Evolutionary conservation across 1,140 invertebrate genomes (phyloP), one percentile per base, ranked within the genome.

Genomic region (Lordiphosa mommai): DNA sequence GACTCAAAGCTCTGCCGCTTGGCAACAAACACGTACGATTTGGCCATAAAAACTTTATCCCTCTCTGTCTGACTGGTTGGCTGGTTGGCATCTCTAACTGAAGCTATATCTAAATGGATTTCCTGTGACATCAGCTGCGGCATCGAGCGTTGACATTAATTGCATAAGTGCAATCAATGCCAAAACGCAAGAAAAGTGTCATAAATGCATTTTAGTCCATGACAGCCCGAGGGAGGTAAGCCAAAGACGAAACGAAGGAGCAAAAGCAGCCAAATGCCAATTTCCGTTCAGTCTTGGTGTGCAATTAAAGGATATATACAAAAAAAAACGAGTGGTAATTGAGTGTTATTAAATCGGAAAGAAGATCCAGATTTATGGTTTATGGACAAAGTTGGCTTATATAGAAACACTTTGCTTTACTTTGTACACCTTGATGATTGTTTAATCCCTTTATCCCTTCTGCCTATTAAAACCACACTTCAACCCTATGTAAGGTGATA

Each of bases 131-230:
- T 56, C 48, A 48, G 49, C 53, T 57, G 46, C 27, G 20, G 55
- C 37, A 37, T 36, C 41, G 48, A 55, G 16, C 71, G 58, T 55
- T 64, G 60, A 70, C 72, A 65, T 69, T 74, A 74, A 74, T 74
- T 74, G 72, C 72, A 74, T 65, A 65, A 65, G 72, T 60, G 71
- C 72, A 74, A 70, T 74, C 65, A 74, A 74, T 74, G 59, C 64
- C 64, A 58, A 38, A 61, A 37, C 23, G 49, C 13, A 20, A 46
- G 44, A 61, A 38, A 46, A 53, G 41, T 41, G 47, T 50, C 63
- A 72, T 72, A 71, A 72, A 40, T 61, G 61, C 41, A 44, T 41
- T 43, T 30, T n/a, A 12, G 37, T 27, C 6, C 14, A 36, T 30
- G 52, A 44, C 52, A 66, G n/a, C 27, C 37, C 20, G 1, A 23